phyloP scores from a whole-genome alignment of 2,797 vertebrate genomes.

The Spinus olivaceus region DNA sequence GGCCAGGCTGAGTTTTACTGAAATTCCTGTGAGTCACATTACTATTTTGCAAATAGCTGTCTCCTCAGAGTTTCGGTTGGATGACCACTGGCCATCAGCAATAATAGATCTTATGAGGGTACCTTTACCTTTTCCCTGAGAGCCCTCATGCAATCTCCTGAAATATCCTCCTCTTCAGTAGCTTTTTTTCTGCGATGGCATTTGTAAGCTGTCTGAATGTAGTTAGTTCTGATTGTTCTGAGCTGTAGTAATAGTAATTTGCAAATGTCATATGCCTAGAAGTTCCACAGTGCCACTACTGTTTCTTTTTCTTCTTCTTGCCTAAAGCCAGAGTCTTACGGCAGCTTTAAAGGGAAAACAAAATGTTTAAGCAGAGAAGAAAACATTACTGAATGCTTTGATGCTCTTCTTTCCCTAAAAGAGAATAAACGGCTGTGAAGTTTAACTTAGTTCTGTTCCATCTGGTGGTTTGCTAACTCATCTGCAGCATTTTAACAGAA shows the following conservation, averaged over 20 bases:
- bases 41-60: not conserved
- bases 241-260: not conserved
- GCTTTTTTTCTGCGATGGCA: not conserved
- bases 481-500: slow-evolving; percentile 59
- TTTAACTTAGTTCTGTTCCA: not conserved
- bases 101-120: not conserved
- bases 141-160: not conserved
- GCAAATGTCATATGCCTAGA: not conserved
- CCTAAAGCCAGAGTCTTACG: not conserved
- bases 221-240: not conserved
- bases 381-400: not conserved
- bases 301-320: not conserved
- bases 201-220: not conserved
- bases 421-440: not conserved
- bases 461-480: slow-evolving; percentile 12
- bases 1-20: not conserved
- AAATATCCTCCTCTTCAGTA: not conserved
- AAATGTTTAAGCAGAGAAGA: not conserved
- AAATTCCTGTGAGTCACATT: not conserved
- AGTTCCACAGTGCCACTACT: not conserved
- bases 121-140: not conserved
- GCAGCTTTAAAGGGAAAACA: not conserved
- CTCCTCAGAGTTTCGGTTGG: not conserved
- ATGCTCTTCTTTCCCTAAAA: not conserved
- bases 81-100: not conserved